Evolutionary conservation across 2,888 invertebrate genomes (phyloP).

Genomic region (Megaustenia siamemsis): DNA sequence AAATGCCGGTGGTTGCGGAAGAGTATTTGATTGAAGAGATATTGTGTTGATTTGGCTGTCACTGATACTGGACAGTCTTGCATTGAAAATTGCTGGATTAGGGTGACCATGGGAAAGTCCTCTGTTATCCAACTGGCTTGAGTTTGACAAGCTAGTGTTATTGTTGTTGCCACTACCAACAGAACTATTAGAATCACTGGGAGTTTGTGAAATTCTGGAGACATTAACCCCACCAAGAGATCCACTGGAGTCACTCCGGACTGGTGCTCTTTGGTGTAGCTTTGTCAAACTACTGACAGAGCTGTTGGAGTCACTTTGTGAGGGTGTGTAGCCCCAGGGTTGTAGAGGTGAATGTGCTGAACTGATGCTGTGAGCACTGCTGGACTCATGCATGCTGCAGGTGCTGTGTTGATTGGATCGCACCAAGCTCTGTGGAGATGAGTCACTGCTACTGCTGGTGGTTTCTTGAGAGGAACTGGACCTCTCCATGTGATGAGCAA

Average conservation of each 20-base stretch:
- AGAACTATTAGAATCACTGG: slow-evolving; percentile 62
- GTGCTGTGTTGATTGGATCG: slow-evolving; percentile 42
- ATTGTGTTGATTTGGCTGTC: slow-evolving; percentile 46
- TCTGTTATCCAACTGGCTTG: slow-evolving; percentile 61
- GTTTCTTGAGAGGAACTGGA: slow-evolving; percentile 50
- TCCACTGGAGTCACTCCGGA: slow-evolving; percentile 45
- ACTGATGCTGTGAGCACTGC: slow-evolving; percentile 53
- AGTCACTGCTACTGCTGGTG: slow-evolving; percentile 48
- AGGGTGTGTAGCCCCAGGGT: slow-evolving; percentile 48
- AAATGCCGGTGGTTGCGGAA: slow-evolving; percentile 25
- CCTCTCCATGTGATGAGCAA: slow-evolving; percentile 47
- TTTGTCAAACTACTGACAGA: slow-evolving; percentile 49
- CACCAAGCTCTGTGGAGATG: slow-evolving; percentile 50
- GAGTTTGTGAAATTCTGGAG: slow-evolving; percentile 42
- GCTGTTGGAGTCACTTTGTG: slow-evolving; percentile 49
- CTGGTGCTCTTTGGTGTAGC: slow-evolving; percentile 21
- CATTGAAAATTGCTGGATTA: slow-evolving; percentile 40
- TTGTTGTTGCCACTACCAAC: slow-evolving; percentile 72
- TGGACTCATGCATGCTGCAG: slow-evolving; percentile 50
- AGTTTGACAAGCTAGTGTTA: slow-evolving; percentile 64
- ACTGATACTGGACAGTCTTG: slow-evolving; percentile 60
- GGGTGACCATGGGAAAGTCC: slow-evolving; percentile 54
- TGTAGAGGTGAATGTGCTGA: slow-evolving; percentile 44
- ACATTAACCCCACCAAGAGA: slow-evolving; percentile 37
- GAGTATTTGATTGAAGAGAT: slow-evolving; percentile 46